phyloP scores from a whole-genome alignment of 1,140 invertebrate species.

The Ceratina calcarata region DNA sequence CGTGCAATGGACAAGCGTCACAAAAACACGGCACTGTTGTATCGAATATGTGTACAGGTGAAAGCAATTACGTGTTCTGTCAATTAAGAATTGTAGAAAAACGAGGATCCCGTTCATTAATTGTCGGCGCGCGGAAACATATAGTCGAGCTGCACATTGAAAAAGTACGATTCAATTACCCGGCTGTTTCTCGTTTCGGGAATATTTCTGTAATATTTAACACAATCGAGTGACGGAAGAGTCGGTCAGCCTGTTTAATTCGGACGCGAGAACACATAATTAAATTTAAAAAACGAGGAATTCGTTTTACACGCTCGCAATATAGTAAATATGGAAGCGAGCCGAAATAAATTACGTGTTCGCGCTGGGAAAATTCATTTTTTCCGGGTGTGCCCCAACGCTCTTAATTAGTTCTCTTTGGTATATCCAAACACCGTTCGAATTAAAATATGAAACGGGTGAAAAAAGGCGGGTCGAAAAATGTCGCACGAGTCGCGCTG shows the following conservation, averaged over 20 bases:
- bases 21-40: background rate
- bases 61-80: conserved; percentile 33
- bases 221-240: background rate
- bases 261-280: background rate
- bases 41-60: conserved; percentile 9
- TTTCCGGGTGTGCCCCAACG: background rate
- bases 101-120: background rate
- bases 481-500: background rate
- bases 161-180: conserved; percentile 27
- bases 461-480: background rate
- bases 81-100: conserved; percentile 30
- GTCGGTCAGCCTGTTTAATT: conserved; percentile 9
- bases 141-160: background rate
- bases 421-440: background rate
- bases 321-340: background rate
- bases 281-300: background rate
- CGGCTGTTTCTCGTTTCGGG: background rate
- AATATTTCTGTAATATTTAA: background rate
- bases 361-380: background rate
- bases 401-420: no score
- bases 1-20: no score
- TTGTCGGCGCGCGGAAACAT: background rate
- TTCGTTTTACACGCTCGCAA: background rate
- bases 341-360: background rate
- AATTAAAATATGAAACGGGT: background rate